phyloP scores from a whole-genome alignment of 2,888 invertebrate genomes.

The Pseudoips prasinana region DNA sequence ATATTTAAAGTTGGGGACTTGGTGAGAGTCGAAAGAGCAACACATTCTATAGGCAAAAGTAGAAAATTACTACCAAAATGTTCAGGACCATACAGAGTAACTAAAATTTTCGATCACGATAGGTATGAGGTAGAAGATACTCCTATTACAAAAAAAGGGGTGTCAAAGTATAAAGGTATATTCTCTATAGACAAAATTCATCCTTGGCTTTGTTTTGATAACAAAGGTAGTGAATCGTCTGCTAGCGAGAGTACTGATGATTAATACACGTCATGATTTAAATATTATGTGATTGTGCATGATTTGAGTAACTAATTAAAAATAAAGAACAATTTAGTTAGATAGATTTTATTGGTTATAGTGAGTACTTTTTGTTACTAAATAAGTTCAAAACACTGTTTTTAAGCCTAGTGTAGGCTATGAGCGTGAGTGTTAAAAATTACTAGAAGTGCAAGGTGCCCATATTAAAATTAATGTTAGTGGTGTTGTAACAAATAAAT shows the following conservation, averaged over 20 bases:
- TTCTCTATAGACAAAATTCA: conserved; percentile 1
- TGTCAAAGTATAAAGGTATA: not conserved
- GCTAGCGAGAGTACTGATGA: not conserved
- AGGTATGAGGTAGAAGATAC: conserved; percentile 16
- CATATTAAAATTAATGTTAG: too few species aligned
- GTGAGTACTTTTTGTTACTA: not conserved
- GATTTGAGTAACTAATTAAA: too few species aligned
- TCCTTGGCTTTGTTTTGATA: conserved; percentile 3
- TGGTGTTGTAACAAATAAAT: too few species aligned
- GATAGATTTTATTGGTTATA: too few species aligned
- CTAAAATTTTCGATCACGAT: conserved; percentile 9
- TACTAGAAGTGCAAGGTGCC: not conserved
- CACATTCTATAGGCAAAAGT: conserved; percentile 15
- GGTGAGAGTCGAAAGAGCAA: conserved; percentile 15
- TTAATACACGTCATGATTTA: not conserved
- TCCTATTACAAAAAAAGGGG: conserved; percentile 4
- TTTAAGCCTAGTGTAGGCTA: not conserved
- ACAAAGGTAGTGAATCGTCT: not conserved
- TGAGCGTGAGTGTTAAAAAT: not conserved
- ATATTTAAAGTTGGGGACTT: conserved; percentile 11
- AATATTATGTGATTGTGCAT: not conserved
- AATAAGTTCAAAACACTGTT: not conserved
- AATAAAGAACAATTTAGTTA: too few species aligned
- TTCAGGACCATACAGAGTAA: conserved; percentile 17
- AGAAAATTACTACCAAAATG: conserved; percentile 18